A percentile compares a stretch with the other conserved stretches of the same genome.
Conservation (phyloP, 1,140 invertebrate genomes). For the Antheraea pernyi region DNA sequence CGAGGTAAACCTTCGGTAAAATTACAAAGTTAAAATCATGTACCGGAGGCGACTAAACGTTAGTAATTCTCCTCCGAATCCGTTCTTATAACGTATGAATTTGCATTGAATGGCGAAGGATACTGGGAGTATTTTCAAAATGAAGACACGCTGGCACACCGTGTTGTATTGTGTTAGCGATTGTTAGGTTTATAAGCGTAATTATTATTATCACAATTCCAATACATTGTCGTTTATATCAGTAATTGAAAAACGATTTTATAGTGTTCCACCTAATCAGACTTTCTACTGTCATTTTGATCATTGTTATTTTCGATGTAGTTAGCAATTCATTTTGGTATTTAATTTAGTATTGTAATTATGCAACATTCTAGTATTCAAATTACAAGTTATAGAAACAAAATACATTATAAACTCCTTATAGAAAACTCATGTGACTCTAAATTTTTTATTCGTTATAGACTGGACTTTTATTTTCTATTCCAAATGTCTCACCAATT, state of each 20-base stretch:
- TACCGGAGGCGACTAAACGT: conserved; percentile 74
- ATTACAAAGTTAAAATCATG: conserved; percentile 68
- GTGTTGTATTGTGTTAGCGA: conserved; percentile 17
- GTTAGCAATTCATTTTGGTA: too few relatives aligned
- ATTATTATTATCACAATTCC: conserved; percentile 5
- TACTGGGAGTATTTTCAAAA: conserved; percentile 45
- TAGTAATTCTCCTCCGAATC: conserved; percentile 68
- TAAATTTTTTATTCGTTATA: too few relatives aligned
- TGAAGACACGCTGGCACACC: conserved; percentile 19
- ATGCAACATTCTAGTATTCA: too few relatives aligned
- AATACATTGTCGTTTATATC: conserved; percentile 16
- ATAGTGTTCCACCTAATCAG: conserved; percentile 13
- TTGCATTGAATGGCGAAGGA: conserved; percentile 76
- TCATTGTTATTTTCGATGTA: too few relatives aligned
- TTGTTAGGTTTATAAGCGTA: conserved; percentile 1
- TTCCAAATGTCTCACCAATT: too few relatives aligned
- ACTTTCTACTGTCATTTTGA: conserved; percentile 20
- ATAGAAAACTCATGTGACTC: too few relatives aligned
- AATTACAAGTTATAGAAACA: too few relatives aligned
- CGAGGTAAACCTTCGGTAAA: conserved; percentile 30
- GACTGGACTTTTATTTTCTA: too few relatives aligned
- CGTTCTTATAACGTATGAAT: conserved; percentile 71
- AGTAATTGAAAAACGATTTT: conserved; percentile 17
- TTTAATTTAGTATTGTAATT: too few relatives aligned
- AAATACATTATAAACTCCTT: too few relatives aligned